These are phyloP conservation scores for Xiphophorus hellerii DNA, from an alignment of 2,113 vertebrate species.

Conservation along the genomic window DNA sequence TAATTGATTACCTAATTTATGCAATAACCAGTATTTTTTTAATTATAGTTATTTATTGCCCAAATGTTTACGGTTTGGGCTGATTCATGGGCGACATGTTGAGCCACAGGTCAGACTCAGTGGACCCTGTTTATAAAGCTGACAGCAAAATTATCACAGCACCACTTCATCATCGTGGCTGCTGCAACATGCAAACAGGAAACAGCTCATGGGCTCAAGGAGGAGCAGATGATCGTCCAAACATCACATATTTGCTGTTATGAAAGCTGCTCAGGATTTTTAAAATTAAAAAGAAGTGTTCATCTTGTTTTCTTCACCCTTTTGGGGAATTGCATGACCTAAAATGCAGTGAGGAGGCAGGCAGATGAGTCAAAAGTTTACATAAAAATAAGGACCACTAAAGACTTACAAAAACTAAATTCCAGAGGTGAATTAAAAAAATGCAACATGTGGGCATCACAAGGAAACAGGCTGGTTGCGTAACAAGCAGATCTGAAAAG, in stretches of 20 bases:
- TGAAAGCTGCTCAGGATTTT: background rate
- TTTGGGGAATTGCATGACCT: too few species aligned
- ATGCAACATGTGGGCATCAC: too few species aligned
- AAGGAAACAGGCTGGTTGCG: too few species aligned
- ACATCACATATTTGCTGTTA: background rate
- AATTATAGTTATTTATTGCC: slow-evolving; percentile 76
- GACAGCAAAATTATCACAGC: slow-evolving; percentile 61
- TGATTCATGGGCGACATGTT: slow-evolving; percentile 69
- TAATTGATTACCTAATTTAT: slow-evolving; percentile 83
- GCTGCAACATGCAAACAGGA: background rate
- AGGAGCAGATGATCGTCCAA: background rate
- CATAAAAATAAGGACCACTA: too few species aligned
- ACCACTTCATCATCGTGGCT: slow-evolving; percentile 56
- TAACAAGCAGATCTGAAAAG: too few species aligned
- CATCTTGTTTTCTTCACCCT: background rate
- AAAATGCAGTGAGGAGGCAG: too few species aligned
- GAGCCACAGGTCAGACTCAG: slow-evolving; percentile 57
- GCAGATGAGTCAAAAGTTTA: too few species aligned
- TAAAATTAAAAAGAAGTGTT: background rate
- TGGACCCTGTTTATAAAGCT: slow-evolving; percentile 65
- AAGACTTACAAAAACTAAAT: too few species aligned
- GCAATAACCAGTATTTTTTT: slow-evolving; percentile 74
- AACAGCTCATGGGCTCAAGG: background rate
- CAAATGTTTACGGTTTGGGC: slow-evolving; percentile 65
- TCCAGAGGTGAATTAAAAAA: too few species aligned